A percentile compares a stretch with the other conserved stretches of the same genome.
phyloP scores from a whole-genome alignment of 2,888 invertebrate genomes.

The Drosophila emarginata region DNA sequence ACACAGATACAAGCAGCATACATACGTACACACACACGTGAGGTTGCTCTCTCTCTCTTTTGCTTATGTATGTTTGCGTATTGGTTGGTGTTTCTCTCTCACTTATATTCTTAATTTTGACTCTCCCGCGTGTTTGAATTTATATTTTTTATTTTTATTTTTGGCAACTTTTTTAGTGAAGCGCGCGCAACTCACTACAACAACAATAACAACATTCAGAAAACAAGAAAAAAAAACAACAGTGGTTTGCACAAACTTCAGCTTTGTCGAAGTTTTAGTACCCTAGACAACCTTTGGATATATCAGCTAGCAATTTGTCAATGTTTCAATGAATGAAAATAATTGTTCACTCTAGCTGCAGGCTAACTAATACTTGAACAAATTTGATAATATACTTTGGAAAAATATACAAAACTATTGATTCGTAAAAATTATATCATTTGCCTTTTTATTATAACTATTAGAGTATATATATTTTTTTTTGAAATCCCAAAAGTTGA shows the following conservation, averaged over 20 bases:
- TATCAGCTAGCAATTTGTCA: neutral
- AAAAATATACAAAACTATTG: too few species aligned
- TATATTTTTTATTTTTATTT: constrained; percentile 68
- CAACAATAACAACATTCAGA: neutral
- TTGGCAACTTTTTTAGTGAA: constrained; percentile 55
- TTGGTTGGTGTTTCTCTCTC: constrained; percentile 2
- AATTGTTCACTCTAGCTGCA: neutral
- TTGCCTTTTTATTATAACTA: too few species aligned
- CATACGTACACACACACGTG: constrained; percentile 24
- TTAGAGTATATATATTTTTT: too few species aligned
- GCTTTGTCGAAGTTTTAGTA: neutral
- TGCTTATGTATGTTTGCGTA: neutral
- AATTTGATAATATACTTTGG: neutral
- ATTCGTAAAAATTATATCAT: too few species aligned
- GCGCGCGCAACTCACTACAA: constrained; percentile 65
- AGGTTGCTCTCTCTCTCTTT: constrained; percentile 25
- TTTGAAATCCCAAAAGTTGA: too few species aligned
- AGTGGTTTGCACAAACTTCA: constrained; percentile 6
- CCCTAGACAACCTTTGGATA: neutral
- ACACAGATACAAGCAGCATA: constrained; percentile 39
- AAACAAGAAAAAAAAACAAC: neutral
- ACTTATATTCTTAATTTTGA: constrained; percentile 1
- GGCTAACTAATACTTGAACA: neutral
- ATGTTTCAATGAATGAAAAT: neutral
- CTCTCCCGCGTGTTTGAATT: constrained; percentile 54